phyloP scores from a whole-genome alignment of 1,140 invertebrate species.

The Halyomorpha halys region DNA sequence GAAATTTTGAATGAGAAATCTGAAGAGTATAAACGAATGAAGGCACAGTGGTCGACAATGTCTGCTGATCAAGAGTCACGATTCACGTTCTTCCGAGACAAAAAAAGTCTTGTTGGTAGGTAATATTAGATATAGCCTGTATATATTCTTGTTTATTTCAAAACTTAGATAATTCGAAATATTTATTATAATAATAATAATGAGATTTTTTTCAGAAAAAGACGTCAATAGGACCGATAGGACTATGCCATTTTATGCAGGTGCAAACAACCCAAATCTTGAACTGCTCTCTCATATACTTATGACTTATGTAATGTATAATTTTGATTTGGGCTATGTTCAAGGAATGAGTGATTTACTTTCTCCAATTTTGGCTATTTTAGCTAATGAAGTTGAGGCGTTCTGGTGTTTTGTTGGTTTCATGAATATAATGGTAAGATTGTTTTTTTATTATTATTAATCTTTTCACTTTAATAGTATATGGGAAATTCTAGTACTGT shows the following conservation, averaged over 20 bases:
- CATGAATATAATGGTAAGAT: slow-evolving; percentile 82
- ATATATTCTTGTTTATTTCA: slow-evolving; percentile 8
- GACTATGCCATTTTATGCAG: slow-evolving; percentile 79
- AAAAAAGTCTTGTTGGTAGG: slow-evolving; percentile 82
- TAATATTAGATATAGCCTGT: slow-evolving; percentile 16
- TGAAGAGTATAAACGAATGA: slow-evolving; percentile 90
- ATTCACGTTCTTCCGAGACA: slow-evolving; percentile 79
- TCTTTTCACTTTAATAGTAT: no score
- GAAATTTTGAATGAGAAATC: slow-evolving; percentile 57
- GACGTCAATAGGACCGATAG: slow-evolving; percentile 95
- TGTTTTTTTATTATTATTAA: slow-evolving; percentile 13
- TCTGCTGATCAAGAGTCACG: slow-evolving; percentile 73
- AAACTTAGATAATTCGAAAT: not conserved
- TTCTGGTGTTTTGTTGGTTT: slow-evolving; percentile 99
- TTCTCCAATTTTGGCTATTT: slow-evolving; percentile 81
- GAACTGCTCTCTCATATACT: slow-evolving; percentile 78
- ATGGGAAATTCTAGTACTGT: no score
- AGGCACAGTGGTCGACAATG: slow-evolving; percentile 91
- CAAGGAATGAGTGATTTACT: slow-evolving; percentile 97
- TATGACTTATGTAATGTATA: slow-evolving; percentile 99
- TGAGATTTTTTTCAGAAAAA: slow-evolving; percentile 58
- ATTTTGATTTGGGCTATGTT: slow-evolving; percentile 94
- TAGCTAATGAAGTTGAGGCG: slow-evolving; percentile 86
- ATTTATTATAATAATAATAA: no score
- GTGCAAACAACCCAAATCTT: slow-evolving; percentile 84